Conservation (phyloP, 2,888 invertebrate species). For the Leptinotarsa rubiginosa region DNA sequence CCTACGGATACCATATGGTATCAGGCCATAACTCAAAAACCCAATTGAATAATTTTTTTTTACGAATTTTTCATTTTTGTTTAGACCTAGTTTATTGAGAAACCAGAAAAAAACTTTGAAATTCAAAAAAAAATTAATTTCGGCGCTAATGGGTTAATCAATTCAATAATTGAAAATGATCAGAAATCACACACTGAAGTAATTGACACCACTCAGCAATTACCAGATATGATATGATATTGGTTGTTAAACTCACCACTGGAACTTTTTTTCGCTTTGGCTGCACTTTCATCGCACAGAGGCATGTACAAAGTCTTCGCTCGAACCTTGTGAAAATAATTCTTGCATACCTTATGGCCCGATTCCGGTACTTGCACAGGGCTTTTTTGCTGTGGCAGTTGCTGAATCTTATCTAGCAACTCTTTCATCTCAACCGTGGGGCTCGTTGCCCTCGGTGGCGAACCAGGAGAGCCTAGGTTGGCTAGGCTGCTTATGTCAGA, state of each 20-base stretch:
- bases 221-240: too few species aligned
- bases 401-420: constrained; percentile 78
- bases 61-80: too few species aligned
- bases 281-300: constrained; percentile 63
- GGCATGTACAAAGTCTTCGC: constrained; percentile 81
- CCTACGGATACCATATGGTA: too few species aligned
- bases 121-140: too few species aligned
- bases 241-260: constrained; percentile 52
- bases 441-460: constrained; percentile 86
- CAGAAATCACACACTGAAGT: too few species aligned
- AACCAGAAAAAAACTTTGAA: too few species aligned
- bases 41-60: too few species aligned
- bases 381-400: constrained; percentile 70
- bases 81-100: too few species aligned
- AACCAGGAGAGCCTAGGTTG: constrained; percentile 76
- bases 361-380: constrained; percentile 63
- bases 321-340: constrained; percentile 69
- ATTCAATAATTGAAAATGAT: too few species aligned
- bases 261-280: constrained; percentile 49
- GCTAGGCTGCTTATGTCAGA: constrained; percentile 78
- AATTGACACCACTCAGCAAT: too few species aligned
- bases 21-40: too few species aligned
- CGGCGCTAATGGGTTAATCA: too few species aligned
- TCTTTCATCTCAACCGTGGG: constrained; percentile 82
- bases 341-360: constrained; percentile 56